Base-by-base conservation (phyloP, 2,113 vertebrate genomes). In the Scomber scombrus region DNA sequence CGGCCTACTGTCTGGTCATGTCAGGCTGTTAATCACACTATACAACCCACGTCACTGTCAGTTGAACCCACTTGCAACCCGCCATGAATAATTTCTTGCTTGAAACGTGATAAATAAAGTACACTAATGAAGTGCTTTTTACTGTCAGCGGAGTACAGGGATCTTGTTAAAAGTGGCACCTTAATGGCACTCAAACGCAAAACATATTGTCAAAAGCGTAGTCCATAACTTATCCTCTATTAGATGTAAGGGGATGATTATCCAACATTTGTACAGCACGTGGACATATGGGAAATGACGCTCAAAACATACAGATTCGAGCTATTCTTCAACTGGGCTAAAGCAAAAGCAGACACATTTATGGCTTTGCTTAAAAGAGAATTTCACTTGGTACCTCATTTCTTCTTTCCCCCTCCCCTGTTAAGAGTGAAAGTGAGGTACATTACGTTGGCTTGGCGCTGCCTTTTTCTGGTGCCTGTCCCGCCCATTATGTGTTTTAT, bases 131-230 rank as follows among this genome's bases (percentile, higher is more conserved):
- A 88, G 79, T 85, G 77, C 55, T 82, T 75, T 91, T 85, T 77
- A 82, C 71, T 65, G 88, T 88, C 67, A 56, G 47, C 47, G 4
- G 54, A 81, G 58, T 14, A 57, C 47, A 55, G 81, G 70, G 40
- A 82, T 75, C 49, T 78, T 72, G 80, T 88, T 87, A 82, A 81
- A 85, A 89, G 77, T 78, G 80, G 81, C 80, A 88, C 85, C 87
- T 88, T 75, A 87, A 93, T 89, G 55, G 71, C 5, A 46, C 80
- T 83, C 46, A 92, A 91, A 94, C 88, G 57, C 58, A 82, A 91
- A 94, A 80, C 89, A 91, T 74, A 88, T 92, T 88, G 78, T 71
- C 60, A 61, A 69, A 80, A 26, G 40, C 21, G 12, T 18, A 62
- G 69, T 69, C 67, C 26, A 61, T 49, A 81, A 78, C 34, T 55